These are phyloP conservation scores for Hippocampus mohnikei DNA, from an alignment of 2,113 vertebrate species.

Conservation along the genomic window DNA sequence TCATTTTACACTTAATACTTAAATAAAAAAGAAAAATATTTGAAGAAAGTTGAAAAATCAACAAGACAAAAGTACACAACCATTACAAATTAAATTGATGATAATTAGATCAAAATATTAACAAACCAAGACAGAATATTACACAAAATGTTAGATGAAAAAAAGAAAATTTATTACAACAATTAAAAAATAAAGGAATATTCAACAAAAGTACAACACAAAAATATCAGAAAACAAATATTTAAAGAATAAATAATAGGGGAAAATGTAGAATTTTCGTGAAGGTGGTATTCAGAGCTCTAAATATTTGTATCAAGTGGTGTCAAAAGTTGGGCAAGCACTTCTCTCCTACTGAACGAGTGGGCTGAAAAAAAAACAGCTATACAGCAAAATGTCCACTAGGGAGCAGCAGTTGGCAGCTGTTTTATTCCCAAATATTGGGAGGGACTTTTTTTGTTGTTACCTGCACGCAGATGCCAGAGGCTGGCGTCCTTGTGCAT, in stretches of 20 bases:
- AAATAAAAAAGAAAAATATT: neutral
- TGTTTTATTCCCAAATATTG: neutral
- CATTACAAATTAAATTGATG: too few relatives aligned
- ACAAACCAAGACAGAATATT: too few relatives aligned
- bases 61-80: neutral
- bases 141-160: too few relatives aligned
- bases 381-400: slow-evolving; percentile 30
- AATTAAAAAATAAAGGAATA: neutral
- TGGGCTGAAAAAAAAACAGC: neutral
- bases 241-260: too few relatives aligned
- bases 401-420: slow-evolving; percentile 45
- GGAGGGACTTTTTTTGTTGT: too few relatives aligned
- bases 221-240: neutral
- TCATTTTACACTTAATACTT: too few relatives aligned
- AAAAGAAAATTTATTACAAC: neutral
- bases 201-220: neutral
- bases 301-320: too few relatives aligned
- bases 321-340: too few relatives aligned
- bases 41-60: neutral
- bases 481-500: slow-evolving; percentile 85
- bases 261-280: too few relatives aligned
- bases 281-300: too few relatives aligned
- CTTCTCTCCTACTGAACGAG: too few relatives aligned
- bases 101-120: too few relatives aligned
- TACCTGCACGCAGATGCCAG: slow-evolving; percentile 82